Base-by-base conservation (phyloP, 2,888 invertebrate species). In the Aproaerema taeniolella region DNA sequence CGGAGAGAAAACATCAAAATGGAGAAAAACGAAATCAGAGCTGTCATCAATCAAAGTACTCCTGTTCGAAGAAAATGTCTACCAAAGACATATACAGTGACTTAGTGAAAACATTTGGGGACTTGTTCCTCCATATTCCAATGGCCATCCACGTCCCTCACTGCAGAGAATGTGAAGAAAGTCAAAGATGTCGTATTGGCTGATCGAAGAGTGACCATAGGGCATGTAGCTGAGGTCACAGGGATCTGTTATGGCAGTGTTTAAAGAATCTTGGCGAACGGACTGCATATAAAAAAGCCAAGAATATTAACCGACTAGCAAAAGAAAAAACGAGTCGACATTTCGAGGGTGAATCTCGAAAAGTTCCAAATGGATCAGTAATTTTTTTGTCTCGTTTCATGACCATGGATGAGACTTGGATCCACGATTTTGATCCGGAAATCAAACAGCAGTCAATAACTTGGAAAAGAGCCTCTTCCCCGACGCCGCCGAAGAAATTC, bases 121-220 rank as follows among this genome's bases (percentile, higher is more conserved):
- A 25, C 28, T 36, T 13, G 41, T 34, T 43, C 38, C 42, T 41
- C 38, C 40, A 29, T 41, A 45, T 45, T 45, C 43, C 20, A 47
- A 28, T 41, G 43, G 14, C 9, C 20, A 12, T 14, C 2, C 12
- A 31, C 13, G 31, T 13, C 2, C 13, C 31, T 6, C 31, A 31
- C 14, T 13, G 31, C 24, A 20, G 24, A 20, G 2, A 31, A 2
- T 10, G 28, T 28, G 28, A 28, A 28, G n/a, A 28, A 28, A 28
- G 28, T 11, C 12, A 2, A 26, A 12, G 24, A n/a, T 7, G 24
- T 20, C 8, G 24, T 20, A 20, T 20, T 20, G 24, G 24, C 5
- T 7, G 24, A 20, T 20, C 24, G 24, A 20, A 7, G 24, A 20
- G 24, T 20, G 24, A 20, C 24, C 8, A 20, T 20, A 5, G 8